These are phyloP conservation scores for Acanthosepion lycidas DNA, from an alignment of 2,888 invertebrate genomes.

Conservation along the genomic window DNA sequence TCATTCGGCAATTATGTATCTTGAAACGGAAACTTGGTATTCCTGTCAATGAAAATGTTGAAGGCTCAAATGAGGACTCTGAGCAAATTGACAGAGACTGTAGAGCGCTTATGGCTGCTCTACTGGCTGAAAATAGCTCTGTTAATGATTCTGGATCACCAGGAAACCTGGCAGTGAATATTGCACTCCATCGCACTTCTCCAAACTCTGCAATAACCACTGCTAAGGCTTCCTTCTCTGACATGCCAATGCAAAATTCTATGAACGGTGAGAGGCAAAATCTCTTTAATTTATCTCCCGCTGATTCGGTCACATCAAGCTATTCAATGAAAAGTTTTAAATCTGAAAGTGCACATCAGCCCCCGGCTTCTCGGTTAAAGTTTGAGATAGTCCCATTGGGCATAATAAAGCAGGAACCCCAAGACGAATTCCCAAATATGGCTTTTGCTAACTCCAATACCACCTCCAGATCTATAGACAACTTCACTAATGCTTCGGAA, in stretches of 20 bases:
- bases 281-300: not conserved
- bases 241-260: not conserved
- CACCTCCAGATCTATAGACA: not conserved
- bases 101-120: not conserved
- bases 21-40: constrained; percentile 85
- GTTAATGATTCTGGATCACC: not conserved
- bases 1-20: constrained; percentile 92
- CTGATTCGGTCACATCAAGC: not conserved
- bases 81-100: not conserved
- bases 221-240: not conserved
- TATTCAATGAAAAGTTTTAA: not conserved
- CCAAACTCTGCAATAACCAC: not conserved
- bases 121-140: not conserved
- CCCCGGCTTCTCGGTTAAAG: not conserved
- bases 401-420: constrained; percentile 39
- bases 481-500: not conserved
- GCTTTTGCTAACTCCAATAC: not conserved
- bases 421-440: not conserved
- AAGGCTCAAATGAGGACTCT: constrained; percentile 42
- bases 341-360: not conserved
- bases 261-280: not conserved
- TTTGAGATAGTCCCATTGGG: not conserved
- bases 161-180: not conserved
- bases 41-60: constrained; percentile 60
- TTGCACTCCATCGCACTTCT: not conserved